Evolutionary conservation across 2,113 vertebrate genomes (phyloP).

Genomic region (Anguilla japonica): DNA sequence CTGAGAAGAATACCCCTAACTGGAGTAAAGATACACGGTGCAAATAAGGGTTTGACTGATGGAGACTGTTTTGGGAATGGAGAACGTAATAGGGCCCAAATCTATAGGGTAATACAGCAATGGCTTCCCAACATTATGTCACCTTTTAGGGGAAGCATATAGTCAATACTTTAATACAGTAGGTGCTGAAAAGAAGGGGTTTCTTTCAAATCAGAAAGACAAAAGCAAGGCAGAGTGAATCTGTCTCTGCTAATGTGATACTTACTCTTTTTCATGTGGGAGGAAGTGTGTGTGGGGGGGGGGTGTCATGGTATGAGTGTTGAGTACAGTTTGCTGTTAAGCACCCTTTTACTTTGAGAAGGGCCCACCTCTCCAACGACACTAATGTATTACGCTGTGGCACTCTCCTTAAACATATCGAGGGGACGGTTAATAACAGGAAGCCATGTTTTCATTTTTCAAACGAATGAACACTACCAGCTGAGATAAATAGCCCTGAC

Average conservation of each 20-base stretch:
- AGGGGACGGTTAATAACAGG: neutral
- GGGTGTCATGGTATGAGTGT: neutral
- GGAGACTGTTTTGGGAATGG: neutral
- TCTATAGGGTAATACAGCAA: neutral
- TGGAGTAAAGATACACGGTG: neutral
- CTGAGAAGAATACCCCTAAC: neutral
- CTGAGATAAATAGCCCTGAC: slow-evolving; percentile 2
- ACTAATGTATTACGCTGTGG: no score
- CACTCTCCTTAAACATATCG: neutral
- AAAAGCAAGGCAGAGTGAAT: neutral
- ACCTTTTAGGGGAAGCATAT: neutral
- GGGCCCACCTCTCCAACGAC: neutral
- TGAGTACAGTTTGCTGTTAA: neutral
- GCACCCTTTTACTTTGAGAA: neutral
- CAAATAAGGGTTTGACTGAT: neutral
- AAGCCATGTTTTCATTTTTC: neutral
- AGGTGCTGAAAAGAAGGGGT: neutral
- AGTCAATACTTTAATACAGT: neutral
- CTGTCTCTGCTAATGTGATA: neutral
- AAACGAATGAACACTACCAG: neutral
- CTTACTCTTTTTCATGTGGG: neutral
- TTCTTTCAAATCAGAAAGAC: neutral
- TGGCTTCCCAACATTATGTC: neutral
- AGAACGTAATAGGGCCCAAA: neutral
- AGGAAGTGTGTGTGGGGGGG: neutral